Conservation (phyloP, 1,140 invertebrate species). For the Daktulosphaira vitifoliae region DNA sequence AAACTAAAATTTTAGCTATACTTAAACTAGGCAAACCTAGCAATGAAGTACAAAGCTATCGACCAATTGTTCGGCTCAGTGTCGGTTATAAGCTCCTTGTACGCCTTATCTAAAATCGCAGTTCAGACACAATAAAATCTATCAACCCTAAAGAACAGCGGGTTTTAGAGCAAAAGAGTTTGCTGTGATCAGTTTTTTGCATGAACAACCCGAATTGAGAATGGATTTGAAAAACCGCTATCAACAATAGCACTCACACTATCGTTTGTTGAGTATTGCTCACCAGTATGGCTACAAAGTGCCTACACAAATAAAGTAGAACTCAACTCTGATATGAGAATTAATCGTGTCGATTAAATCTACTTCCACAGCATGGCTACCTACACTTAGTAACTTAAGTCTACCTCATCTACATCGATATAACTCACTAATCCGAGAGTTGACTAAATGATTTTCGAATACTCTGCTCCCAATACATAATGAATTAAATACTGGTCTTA, state of each 20-base stretch:
- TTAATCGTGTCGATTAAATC: constrained; percentile 24
- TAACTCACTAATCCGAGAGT: not conserved
- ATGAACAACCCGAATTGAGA: constrained; percentile 6
- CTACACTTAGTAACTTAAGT: not conserved
- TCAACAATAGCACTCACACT: constrained; percentile 4
- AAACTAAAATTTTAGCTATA: not conserved
- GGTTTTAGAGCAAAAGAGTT: constrained; percentile 8
- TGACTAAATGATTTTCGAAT: not conserved
- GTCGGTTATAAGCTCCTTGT: constrained; percentile 1
- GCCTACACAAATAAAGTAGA: constrained; percentile 9
- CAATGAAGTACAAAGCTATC: constrained; percentile 6
- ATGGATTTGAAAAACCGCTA: constrained; percentile 18
- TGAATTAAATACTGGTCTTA: not conserved
- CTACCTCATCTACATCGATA: not conserved
- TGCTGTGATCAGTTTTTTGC: not conserved
- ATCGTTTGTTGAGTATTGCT: constrained; percentile 31
- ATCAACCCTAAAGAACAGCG: constrained; percentile 10
- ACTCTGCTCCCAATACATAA: not conserved
- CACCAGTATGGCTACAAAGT: constrained; percentile 22
- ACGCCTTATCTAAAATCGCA: constrained; percentile 15
- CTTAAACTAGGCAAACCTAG: not conserved
- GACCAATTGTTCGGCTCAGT: constrained; percentile 6
- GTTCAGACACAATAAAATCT: not conserved
- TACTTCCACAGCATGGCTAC: not conserved
- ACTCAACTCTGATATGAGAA: constrained; percentile 6